phyloP scores from a whole-genome alignment of 1,140 invertebrate genomes.

The Drosophila pseudoobscura region DNA sequence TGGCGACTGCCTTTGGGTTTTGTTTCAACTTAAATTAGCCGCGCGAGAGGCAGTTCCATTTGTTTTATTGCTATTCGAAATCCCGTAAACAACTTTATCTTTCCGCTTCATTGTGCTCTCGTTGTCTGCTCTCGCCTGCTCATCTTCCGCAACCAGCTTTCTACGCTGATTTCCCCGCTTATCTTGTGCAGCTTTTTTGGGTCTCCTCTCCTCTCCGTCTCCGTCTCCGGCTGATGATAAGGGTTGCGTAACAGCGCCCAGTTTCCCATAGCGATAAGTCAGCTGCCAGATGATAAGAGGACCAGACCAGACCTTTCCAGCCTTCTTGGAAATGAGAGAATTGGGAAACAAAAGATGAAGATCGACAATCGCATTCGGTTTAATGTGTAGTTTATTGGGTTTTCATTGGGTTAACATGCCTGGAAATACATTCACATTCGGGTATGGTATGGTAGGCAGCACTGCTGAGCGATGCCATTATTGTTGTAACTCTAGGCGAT shows the following conservation, averaged over 20 bases:
- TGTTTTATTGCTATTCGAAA: slow-evolving; percentile 67
- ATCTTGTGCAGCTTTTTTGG: slow-evolving; percentile 48
- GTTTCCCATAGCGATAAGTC: slow-evolving; percentile 50
- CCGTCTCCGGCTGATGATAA: too few species aligned
- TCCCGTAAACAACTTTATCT: slow-evolving; percentile 79
- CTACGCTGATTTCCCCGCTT: slow-evolving; percentile 45
- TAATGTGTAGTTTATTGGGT: slow-evolving; percentile 56
- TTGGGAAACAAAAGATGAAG: neutral
- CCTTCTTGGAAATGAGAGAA: slow-evolving; percentile 10
- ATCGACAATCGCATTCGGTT: slow-evolving; percentile 19
- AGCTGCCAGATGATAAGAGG: too few species aligned
- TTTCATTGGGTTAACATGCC: slow-evolving; percentile 69
- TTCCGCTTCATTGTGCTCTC: slow-evolving; percentile 5
- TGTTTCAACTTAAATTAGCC: slow-evolving; percentile 76
- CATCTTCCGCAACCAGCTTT: slow-evolving; percentile 64
- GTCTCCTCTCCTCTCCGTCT: slow-evolving; percentile 14
- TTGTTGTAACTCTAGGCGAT: slow-evolving; percentile 36
- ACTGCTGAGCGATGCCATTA: slow-evolving; percentile 43
- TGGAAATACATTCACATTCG: slow-evolving; percentile 51
- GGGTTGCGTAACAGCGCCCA: slow-evolving; percentile 61
- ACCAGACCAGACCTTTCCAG: neutral
- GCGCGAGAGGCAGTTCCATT: slow-evolving; percentile 46
- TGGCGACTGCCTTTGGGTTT: slow-evolving; percentile 42
- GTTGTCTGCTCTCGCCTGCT: slow-evolving; percentile 26
- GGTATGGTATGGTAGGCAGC: slow-evolving; percentile 4